Evolutionary conservation across 2,888 invertebrate genomes (phyloP).

Genomic region (Himalopsyche tibetana): DNA sequence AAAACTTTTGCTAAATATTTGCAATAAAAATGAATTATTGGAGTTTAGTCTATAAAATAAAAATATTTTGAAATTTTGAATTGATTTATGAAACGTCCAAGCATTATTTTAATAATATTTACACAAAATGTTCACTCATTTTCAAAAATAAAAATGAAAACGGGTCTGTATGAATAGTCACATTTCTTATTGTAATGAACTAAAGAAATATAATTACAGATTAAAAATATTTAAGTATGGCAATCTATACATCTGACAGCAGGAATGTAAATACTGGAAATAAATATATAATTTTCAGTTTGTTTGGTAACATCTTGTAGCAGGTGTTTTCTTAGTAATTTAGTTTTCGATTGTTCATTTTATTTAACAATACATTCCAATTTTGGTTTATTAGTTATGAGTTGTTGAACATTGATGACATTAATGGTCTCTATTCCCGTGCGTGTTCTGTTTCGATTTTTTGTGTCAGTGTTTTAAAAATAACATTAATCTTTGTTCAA

Average conservation of each 20-base stretch:
- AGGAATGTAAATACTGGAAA: slow-evolving; percentile 18
- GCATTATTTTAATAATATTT: too few relatives aligned
- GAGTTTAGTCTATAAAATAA: too few relatives aligned
- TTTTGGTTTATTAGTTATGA: neutral
- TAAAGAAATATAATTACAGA: too few relatives aligned
- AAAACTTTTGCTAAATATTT: too few relatives aligned
- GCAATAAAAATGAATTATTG: too few relatives aligned
- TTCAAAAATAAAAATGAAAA: too few relatives aligned
- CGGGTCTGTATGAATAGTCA: too few relatives aligned
- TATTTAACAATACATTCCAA: neutral
- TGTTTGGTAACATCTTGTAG: neutral
- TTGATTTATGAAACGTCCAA: too few relatives aligned
- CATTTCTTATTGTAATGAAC: too few relatives aligned
- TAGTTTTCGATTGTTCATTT: neutral
- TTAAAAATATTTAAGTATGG: too few relatives aligned
- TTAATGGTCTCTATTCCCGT: neutral
- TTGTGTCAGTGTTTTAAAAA: slow-evolving; percentile 22
- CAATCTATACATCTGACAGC: neutral
- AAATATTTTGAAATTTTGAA: too few relatives aligned
- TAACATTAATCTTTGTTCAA: neutral
- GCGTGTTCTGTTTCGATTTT: neutral
- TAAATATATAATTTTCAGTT: neutral
- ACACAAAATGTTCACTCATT: too few relatives aligned
- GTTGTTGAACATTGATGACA: neutral
- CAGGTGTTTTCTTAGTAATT: neutral